phyloP scores from a whole-genome alignment of 2,113 vertebrate genomes.

The Saimiri boliviensis region DNA sequence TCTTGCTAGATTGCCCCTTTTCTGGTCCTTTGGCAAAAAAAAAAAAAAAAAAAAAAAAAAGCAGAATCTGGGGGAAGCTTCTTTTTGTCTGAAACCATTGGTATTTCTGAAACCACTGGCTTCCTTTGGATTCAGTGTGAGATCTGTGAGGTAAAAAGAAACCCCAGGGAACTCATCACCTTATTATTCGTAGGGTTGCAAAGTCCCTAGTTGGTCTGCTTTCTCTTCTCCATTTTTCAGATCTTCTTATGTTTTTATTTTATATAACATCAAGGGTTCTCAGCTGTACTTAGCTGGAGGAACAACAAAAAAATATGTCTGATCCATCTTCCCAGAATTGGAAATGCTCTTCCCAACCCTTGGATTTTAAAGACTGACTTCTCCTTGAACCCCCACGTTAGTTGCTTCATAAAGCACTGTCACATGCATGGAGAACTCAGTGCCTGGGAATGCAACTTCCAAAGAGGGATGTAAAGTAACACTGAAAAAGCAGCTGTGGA shows the following conservation, averaged over 20 bases:
- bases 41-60: background rate
- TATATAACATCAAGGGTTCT: background rate
- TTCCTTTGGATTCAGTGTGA: background rate
- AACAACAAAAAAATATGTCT: background rate
- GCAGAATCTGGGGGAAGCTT: background rate
- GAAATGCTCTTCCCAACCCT: background rate
- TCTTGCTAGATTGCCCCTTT: background rate
- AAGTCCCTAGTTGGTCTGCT: background rate
- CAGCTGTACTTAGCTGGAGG: background rate
- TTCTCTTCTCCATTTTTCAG: background rate
- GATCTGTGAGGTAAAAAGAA: background rate
- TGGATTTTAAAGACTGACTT: background rate
- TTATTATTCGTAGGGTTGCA: background rate
- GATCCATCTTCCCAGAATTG: background rate
- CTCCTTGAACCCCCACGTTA: background rate
- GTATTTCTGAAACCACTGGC: background rate
- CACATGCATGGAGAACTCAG: background rate
- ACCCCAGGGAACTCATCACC: background rate
- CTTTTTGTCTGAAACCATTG: background rate
- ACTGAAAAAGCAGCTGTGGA: background rate
- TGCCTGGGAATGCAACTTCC: background rate
- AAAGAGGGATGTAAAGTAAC: background rate
- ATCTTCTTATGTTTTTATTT: background rate
- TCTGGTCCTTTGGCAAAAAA: background rate
- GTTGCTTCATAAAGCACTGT: no score